Conservation (phyloP, 2,888 invertebrate species). For the Salpingus planirostris region DNA sequence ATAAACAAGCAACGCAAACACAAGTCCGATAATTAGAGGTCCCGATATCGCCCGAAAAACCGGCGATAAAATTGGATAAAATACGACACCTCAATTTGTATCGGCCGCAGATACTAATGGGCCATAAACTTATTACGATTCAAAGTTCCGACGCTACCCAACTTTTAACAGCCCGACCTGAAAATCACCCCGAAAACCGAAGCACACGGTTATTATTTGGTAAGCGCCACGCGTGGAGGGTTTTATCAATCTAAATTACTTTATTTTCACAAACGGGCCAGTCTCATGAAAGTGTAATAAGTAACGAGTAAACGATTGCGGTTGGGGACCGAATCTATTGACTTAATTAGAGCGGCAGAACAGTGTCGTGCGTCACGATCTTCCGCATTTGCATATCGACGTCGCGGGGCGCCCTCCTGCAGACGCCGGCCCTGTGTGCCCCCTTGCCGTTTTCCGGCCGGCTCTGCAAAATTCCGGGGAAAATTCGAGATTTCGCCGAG, state of each 20-base stretch:
- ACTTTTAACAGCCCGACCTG: no score
- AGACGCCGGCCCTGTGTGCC: slow-evolving; percentile 9
- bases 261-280: slow-evolving; percentile 15
- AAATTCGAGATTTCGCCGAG: slow-evolving; percentile 5
- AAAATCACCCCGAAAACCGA: no score
- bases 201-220: neutral
- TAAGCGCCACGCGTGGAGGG: neutral
- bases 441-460: no score
- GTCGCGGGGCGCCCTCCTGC: slow-evolving; percentile 6
- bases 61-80: slow-evolving; percentile 18
- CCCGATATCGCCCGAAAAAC: slow-evolving; percentile 10
- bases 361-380: slow-evolving; percentile 17
- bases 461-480: slow-evolving; percentile 4
- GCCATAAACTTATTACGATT: slow-evolving; percentile 10
- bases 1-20: slow-evolving; percentile 8
- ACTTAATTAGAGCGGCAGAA: slow-evolving; percentile 15
- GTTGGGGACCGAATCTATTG: slow-evolving; percentile 16
- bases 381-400: slow-evolving; percentile 13
- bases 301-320: slow-evolving; percentile 14
- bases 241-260: slow-evolving; percentile 15
- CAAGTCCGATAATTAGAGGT: slow-evolving; percentile 17
- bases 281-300: slow-evolving; percentile 17
- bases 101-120: slow-evolving; percentile 20
- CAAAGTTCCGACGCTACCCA: no score
- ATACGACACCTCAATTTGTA: slow-evolving; percentile 22